Evolutionary conservation across 2,113 vertebrate genomes (phyloP), one percentile per base, ranked within the genome.

Genomic region (Zosterops pallidus): DNA sequence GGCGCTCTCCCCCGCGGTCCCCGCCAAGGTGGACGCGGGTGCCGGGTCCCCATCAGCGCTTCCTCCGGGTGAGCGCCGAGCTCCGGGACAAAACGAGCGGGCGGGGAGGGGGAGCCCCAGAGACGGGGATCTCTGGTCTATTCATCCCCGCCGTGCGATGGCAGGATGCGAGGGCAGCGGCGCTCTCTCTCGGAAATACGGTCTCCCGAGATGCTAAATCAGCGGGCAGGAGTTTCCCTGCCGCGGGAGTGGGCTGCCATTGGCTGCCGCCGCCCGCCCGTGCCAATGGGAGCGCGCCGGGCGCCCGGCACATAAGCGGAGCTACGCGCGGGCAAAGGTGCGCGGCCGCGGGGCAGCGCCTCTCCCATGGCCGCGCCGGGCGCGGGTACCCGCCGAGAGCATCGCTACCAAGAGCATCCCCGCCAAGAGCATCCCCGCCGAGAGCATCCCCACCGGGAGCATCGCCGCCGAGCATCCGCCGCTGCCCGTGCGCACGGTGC

Each of bases 291-390:
- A 98, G 97, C 97, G 95, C 92, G 97, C 89, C 49, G 90, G 95
- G 97, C 95, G 93, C 98, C 97, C 98, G 98, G 98, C 98, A 99
- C 99, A 99, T 98, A 98, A 99, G 98, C 98, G 97, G 97, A 98
- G 98, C 98, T 97, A 95, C 96, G 97, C 90, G 94, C 97, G 60
- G 95, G 95, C 67, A 46, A 95, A 97, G 98, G 98, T 97, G 98
- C 92, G 97, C 57, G 44, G 94, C 97, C 90, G 98, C 60, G 67
- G 82, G 76, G 83, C 74, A 68, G 86, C 95, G 96, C 93, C 88
- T 93, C 96, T 96, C 98, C 76, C 97, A 97, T 98, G 98, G 98
- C 97, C 86, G 67, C 56, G 67, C 92, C 77, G 72, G 94, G 96
- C 92, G 95, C 70, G 75, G 84, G 69, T 75, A 82, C 85, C 57